These are phyloP conservation scores for Cynocephalus volans DNA, from an alignment of 2,113 vertebrate genomes.

Conservation along the genomic window DNA sequence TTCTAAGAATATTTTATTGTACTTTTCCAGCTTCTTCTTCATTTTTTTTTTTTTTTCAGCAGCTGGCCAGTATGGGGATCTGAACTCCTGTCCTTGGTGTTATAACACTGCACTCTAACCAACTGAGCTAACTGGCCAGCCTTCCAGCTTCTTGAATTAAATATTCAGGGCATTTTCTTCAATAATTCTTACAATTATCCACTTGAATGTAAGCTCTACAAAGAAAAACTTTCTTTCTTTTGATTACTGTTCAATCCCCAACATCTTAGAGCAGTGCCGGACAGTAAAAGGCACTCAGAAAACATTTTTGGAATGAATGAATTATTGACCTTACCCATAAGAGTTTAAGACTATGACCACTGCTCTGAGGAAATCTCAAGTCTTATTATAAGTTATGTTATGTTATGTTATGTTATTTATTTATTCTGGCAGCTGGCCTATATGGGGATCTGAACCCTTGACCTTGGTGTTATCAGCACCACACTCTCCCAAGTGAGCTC, in stretches of 20 bases:
- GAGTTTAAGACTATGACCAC: neutral
- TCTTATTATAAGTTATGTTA: neutral
- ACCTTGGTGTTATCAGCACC: too few species aligned
- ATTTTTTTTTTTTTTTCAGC: too few species aligned
- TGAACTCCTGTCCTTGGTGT: too few species aligned
- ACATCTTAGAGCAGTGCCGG: neutral
- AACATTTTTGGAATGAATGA: neutral
- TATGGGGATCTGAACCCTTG: too few species aligned
- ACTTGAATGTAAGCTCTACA: neutral
- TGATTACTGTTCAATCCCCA: neutral
- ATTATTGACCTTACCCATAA: neutral
- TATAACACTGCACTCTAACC: too few species aligned
- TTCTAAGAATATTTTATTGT: slow-evolving; percentile 1
- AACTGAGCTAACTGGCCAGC: too few species aligned
- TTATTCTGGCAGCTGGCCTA: too few species aligned
- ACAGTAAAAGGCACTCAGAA: accelerated
- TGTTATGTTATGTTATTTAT: too few species aligned
- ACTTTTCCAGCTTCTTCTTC: neutral
- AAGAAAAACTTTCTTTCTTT: neutral
- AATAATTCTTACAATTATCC: neutral
- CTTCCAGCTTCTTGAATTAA: neutral
- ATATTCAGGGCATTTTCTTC: neutral
- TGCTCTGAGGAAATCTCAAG: neutral
- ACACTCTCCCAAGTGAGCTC: too few species aligned
- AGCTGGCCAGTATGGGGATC: too few species aligned